These are phyloP conservation scores for Rachycentron canadum DNA, from an alignment of 2,797 vertebrate genomes.

Conservation along the genomic window DNA sequence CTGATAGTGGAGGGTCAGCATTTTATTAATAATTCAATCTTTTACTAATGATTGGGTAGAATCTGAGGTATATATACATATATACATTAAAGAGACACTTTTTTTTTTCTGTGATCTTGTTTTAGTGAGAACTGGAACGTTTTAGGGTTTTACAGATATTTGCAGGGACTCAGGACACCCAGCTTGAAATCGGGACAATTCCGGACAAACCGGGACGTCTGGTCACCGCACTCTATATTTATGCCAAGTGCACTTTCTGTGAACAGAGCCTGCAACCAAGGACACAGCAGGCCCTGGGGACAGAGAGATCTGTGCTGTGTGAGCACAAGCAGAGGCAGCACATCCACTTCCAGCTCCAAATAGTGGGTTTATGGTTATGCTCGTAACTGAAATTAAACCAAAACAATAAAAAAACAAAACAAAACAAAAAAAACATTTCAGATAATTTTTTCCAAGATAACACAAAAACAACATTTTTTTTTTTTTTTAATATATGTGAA, in stretches of 20 bases:
- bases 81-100: not conserved
- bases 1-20: not conserved
- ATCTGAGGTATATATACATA: not conserved
- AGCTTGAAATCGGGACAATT: not conserved
- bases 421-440: too few relatives aligned
- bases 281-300: not conserved
- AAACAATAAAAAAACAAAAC: too few relatives aligned
- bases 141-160: not conserved
- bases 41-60: too few relatives aligned
- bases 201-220: not conserved
- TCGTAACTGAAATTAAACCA: too few relatives aligned
- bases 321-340: not conserved
- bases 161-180: not conserved
- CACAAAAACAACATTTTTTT: too few relatives aligned
- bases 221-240: not conserved
- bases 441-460: too few relatives aligned
- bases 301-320: too few relatives aligned
- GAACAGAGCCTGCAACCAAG: not conserved
- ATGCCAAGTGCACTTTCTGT: not conserved
- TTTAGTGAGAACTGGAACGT: not conserved
- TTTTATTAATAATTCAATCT: not conserved
- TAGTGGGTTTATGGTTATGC: too few relatives aligned
- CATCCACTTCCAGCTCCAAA: not conserved
- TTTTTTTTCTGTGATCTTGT: too few relatives aligned
- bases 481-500: too few relatives aligned